These are phyloP conservation scores for Eospalax fontanierii DNA, from an alignment of 2,797 vertebrate species.

Conservation along the genomic window DNA sequence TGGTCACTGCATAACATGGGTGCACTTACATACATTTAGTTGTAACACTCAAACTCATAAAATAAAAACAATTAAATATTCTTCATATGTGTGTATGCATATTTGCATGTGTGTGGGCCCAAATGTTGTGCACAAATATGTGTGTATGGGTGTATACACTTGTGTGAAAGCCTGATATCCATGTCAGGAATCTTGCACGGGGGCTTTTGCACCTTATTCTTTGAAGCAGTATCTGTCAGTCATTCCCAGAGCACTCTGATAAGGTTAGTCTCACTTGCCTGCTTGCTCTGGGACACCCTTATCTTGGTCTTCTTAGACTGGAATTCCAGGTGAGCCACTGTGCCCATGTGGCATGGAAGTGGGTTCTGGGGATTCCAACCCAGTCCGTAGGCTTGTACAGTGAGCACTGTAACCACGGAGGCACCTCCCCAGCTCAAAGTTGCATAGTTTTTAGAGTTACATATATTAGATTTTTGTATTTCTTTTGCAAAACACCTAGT, in stretches of 20 bases:
- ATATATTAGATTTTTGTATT: not conserved
- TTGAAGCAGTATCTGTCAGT: not conserved
- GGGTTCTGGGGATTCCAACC: not conserved
- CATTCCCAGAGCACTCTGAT: not conserved
- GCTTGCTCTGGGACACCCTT: not conserved
- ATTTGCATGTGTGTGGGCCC: not conserved
- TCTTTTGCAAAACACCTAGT: slow-evolving; percentile 48
- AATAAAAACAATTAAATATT: not conserved
- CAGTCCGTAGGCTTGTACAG: not conserved
- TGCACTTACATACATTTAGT: too few relatives aligned
- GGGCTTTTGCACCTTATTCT: not conserved
- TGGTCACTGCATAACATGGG: too few relatives aligned
- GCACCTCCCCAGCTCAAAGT: not conserved
- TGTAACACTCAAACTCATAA: too few relatives aligned
- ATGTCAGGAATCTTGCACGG: not conserved
- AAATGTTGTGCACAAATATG: not conserved
- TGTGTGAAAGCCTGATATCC: not conserved
- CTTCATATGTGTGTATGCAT: not conserved
- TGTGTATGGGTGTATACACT: not conserved
- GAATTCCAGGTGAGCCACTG: not conserved
- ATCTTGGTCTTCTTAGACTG: not conserved
- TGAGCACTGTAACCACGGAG: not conserved
- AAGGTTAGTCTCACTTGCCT: not conserved
- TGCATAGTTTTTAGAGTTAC: not conserved
- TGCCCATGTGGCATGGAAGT: not conserved